Conservation (phyloP, 2,888 invertebrate species). For the Pimpla rufipes region DNA sequence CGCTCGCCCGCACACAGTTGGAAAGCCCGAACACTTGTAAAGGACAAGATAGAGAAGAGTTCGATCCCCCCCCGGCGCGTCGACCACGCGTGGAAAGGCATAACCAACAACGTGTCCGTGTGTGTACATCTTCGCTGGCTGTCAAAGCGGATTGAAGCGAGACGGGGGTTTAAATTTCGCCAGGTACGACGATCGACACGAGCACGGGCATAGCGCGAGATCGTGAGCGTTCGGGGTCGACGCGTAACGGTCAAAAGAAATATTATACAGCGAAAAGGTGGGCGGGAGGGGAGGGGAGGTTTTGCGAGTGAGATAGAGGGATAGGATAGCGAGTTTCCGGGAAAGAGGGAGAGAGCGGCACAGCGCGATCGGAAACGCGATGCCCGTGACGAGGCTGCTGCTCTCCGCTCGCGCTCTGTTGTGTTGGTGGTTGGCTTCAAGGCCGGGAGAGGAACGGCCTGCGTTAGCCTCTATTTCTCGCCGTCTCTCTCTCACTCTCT, state of each 20-base stretch:
- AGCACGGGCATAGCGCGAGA: not conserved
- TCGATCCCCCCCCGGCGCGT: not conserved
- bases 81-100: conserved; percentile 28
- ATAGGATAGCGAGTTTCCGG: conserved; percentile 57
- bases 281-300: conserved; percentile 12
- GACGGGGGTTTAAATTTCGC: not conserved
- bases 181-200: conserved; percentile 3
- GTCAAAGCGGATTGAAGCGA: conserved; percentile 6
- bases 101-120: not conserved
- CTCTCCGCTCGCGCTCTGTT: conserved; percentile 53
- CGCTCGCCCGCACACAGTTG: not conserved
- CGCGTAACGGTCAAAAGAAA: conserved; percentile 16
- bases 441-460: conserved; percentile 83
- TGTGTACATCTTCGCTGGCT: not conserved
- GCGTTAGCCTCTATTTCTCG: conserved; percentile 74
- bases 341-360: conserved; percentile 63
- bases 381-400: conserved; percentile 54
- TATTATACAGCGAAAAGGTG: not conserved
- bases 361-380: conserved; percentile 62
- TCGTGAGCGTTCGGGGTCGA: not conserved
- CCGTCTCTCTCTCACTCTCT: conserved; percentile 29
- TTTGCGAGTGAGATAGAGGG: conserved; percentile 28
- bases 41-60: not conserved
- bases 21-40: too few relatives aligned
- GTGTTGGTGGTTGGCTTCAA: conserved; percentile 73